Base-by-base conservation (phyloP, 2,113 vertebrate genomes). In the Pteruthius melanotis region DNA sequence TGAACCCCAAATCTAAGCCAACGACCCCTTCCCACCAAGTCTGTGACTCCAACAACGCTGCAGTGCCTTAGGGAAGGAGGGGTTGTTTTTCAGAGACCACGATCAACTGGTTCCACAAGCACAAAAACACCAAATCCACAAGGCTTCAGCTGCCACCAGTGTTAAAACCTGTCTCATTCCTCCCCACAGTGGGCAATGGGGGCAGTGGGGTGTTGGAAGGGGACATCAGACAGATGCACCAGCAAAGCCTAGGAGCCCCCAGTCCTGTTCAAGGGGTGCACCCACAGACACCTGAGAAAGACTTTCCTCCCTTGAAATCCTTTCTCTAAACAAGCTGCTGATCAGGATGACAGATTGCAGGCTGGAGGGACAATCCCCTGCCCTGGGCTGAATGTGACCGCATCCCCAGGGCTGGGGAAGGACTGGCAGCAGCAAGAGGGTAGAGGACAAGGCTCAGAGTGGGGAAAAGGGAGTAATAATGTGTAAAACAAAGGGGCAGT, bases 11-110 rank as follows among this genome's bases (percentile, higher is more conserved):
- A 45, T 23, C 22, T 33, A 74, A 70, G 40, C 27, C 15, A 22
- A 9, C 0, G 0, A 12, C 35, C 39, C 7, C 76, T 57, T 56
- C n/a, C 50, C 31, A 31, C 20, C 42, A 9, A 0, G 0, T 19
- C 65, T 3, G 6, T 19, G 53, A 27, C 74, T 52, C n/a, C 61
- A 61, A 28, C 18, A 57, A 59, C 21, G 3, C 56, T 27, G 1
- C 8, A 37, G 66, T 0, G 0, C 14, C 59, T 27, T 4, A 50
- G 6, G 20, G 59, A 93, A 26, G 71, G 21, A 35, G 59, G 2
- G 10, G 45, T 1, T 65, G 57, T 15, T 1, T 37, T 65, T 60
- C 65, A 57, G 74, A 66, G 40, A 57, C 28, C 18, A 24, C 0
- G 0, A 8, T 30, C 59, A 69, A 40, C 54, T 40, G 22, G 31